A percentile compares a stretch with the other conserved stretches of the same genome.
Conservation (phyloP, 2,797 vertebrate genomes). For the Oceanodroma leucorhoa region DNA sequence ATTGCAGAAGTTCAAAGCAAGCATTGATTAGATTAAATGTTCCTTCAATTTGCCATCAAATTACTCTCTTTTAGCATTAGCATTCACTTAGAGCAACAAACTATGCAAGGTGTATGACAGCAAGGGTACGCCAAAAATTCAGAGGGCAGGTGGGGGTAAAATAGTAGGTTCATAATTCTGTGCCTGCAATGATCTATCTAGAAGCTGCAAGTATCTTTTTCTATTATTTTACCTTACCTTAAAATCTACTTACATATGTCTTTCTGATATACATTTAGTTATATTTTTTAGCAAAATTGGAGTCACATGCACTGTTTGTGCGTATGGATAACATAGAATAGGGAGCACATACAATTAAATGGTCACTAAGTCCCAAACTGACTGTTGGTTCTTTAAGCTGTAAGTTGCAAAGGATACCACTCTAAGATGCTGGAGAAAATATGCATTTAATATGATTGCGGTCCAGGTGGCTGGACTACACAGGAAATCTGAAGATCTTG, state of each 20-base stretch:
- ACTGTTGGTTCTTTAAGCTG: background rate
- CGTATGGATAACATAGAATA: background rate
- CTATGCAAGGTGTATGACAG: background rate
- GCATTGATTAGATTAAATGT: background rate
- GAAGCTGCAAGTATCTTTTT: background rate
- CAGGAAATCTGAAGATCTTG: background rate
- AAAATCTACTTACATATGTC: background rate
- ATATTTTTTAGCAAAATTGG: background rate
- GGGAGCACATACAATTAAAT: background rate
- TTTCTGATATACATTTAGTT: background rate
- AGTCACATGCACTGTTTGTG: accelerated
- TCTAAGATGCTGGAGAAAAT: background rate
- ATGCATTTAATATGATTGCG: background rate
- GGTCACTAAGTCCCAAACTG: background rate
- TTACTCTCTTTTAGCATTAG: background rate
- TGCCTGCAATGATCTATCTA: background rate
- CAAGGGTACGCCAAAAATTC: background rate
- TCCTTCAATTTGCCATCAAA: background rate
- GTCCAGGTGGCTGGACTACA: background rate
- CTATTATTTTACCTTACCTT: background rate
- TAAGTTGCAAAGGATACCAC: background rate
- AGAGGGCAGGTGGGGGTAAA: background rate
- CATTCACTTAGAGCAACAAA: background rate
- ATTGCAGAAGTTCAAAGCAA: background rate
- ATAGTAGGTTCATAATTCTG: background rate